These are phyloP conservation scores for Iphiclides podalirius DNA, from an alignment of 2,888 invertebrate genomes.

Conservation along the genomic window DNA sequence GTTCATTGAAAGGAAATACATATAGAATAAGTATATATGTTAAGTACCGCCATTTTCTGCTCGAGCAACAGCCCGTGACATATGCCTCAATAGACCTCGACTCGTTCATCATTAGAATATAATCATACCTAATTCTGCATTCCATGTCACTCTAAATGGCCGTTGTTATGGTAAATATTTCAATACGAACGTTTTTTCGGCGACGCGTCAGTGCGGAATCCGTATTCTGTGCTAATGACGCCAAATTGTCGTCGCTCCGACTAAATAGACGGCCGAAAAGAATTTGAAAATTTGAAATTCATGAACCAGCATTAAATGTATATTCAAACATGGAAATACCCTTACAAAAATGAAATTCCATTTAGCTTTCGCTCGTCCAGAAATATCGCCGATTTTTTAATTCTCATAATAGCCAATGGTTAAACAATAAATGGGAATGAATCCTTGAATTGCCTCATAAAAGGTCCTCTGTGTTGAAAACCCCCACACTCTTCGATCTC, in stretches of 20 bases:
- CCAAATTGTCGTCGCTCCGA: slow-evolving; percentile 50
- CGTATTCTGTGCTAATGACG: slow-evolving; percentile 60
- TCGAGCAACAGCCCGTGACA: slow-evolving; percentile 22
- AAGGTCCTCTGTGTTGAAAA: too few relatives aligned
- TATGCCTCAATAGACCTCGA: slow-evolving; percentile 20
- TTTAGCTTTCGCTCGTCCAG: not conserved
- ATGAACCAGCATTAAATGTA: slow-evolving; percentile 53
- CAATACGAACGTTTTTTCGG: slow-evolving; percentile 51
- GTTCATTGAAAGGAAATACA: too few relatives aligned
- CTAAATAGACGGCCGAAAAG: slow-evolving; percentile 47
- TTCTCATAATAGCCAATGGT: too few relatives aligned
- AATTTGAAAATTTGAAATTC: slow-evolving; percentile 47
- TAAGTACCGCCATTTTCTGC: slow-evolving; percentile 4
- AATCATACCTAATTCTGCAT: slow-evolving; percentile 22
- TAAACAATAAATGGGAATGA: too few relatives aligned
- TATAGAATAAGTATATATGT: too few relatives aligned
- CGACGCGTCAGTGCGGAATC: slow-evolving; percentile 51
- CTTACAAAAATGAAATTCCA: slow-evolving; percentile 19
- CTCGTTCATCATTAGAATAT: slow-evolving; percentile 21
- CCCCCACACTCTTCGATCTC: too few relatives aligned
- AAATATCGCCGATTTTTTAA: not conserved
- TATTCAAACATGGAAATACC: slow-evolving; percentile 43
- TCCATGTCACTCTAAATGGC: slow-evolving; percentile 19
- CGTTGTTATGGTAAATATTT: slow-evolving; percentile 35
- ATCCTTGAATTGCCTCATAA: too few relatives aligned